These are phyloP conservation scores for Doryteuthis pealeii DNA, from an alignment of 1,140 invertebrate species.

Conservation along the genomic window DNA sequence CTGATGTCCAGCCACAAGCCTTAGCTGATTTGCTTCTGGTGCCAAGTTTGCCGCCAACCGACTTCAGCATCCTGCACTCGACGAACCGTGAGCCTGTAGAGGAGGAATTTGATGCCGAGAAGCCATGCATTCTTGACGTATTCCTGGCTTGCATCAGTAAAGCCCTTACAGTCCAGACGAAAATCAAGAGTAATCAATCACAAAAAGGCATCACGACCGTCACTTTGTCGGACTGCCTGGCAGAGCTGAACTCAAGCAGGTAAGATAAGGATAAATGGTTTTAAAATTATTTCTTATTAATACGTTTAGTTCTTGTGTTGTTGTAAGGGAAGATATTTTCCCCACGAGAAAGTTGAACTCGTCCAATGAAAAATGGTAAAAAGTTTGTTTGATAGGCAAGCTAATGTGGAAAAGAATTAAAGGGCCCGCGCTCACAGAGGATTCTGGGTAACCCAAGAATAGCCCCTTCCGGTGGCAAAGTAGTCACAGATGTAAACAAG, in stretches of 20 bases:
- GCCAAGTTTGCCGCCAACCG: constrained; percentile 71
- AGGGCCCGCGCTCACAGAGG: too few species aligned
- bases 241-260: constrained; percentile 25
- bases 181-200: constrained; percentile 73
- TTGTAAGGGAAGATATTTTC: too few species aligned
- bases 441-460: too few species aligned
- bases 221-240: constrained; percentile 63
- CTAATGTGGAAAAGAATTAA: too few species aligned
- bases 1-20: constrained; percentile 72
- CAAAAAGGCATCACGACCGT: constrained; percentile 68
- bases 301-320: too few species aligned
- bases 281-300: too few species aligned
- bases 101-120: constrained; percentile 66
- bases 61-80: constrained; percentile 70
- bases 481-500: too few species aligned
- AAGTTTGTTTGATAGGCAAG: too few species aligned
- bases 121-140: constrained; percentile 74
- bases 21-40: constrained; percentile 69
- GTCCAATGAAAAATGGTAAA: too few species aligned
- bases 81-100: constrained; percentile 47
- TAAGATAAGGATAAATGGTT: not conserved
- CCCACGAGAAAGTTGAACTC: too few species aligned
- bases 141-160: constrained; percentile 86
- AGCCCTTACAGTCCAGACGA: constrained; percentile 82
- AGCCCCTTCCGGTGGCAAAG: too few species aligned